Evolutionary conservation across 37 sponge, comb jelly and placozoan species (phyloP).

Genomic region (Axinella damicornis): DNA sequence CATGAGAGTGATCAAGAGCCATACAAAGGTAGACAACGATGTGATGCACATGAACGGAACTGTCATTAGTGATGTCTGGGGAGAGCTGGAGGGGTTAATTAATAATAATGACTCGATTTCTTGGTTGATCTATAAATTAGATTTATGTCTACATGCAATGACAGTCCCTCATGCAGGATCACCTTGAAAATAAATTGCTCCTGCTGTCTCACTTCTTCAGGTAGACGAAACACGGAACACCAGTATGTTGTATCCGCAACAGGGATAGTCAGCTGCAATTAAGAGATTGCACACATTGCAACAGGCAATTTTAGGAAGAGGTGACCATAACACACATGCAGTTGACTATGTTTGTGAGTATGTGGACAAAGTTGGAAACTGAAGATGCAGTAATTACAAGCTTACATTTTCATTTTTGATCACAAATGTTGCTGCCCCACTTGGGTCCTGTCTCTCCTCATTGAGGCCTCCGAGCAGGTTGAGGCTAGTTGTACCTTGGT

Average conservation of each 20-base stretch:
- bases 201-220: neutral
- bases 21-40: conserved; percentile 61
- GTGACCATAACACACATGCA: too few species aligned
- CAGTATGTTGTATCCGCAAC: conserved; percentile 31
- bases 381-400: too few species aligned
- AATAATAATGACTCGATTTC: neutral
- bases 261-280: conserved; percentile 13
- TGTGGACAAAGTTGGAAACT: too few species aligned
- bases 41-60: conserved; percentile 58
- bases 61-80: conserved; percentile 31
- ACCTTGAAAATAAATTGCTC: conserved; percentile 1
- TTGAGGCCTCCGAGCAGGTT: conserved; percentile 41
- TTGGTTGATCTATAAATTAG: too few species aligned
- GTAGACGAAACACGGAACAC: conserved; percentile 8
- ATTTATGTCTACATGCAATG: too few species aligned
- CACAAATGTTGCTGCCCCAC: too few species aligned
- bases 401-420: neutral
- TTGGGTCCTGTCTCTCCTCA: neutral
- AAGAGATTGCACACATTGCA: too few species aligned
- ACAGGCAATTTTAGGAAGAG: too few species aligned
- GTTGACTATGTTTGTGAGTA: too few species aligned
- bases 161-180: too few species aligned
- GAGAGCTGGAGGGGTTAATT: neutral
- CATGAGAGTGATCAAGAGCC: conserved; percentile 5
- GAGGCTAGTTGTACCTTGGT: neutral